Conservation (phyloP, 2,888 invertebrate species). For the Mimumesa dahlbomi region DNA sequence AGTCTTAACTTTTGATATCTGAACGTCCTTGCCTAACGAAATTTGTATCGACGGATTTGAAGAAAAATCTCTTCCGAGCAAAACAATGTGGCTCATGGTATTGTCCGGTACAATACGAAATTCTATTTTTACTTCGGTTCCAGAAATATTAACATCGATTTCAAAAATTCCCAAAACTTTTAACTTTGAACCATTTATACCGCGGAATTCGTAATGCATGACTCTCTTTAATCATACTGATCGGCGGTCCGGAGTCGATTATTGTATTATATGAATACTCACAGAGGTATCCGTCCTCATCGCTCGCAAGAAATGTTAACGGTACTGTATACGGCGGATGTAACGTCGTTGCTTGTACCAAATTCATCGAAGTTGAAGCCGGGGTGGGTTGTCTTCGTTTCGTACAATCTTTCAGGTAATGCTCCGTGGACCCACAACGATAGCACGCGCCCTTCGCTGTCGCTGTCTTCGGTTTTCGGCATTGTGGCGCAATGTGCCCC, state of each 20-base stretch:
- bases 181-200: conserved; percentile 7
- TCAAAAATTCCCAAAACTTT: background rate
- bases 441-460: background rate
- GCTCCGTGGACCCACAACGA: background rate
- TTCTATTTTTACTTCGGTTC: background rate
- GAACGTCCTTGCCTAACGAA: background rate
- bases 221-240: conserved; percentile 18
- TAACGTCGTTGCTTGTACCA: background rate
- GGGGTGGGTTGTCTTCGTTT: background rate
- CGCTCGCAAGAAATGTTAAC: background rate
- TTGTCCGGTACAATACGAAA: conserved; percentile 4
- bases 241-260: conserved; percentile 17
- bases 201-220: background rate
- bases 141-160: background rate
- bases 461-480: background rate
- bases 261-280: conserved; percentile 3
- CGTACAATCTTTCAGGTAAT: background rate
- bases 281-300: conserved; percentile 2
- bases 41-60: background rate
- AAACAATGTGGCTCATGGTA: background rate
- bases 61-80: conserved; percentile 14
- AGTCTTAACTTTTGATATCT: background rate
- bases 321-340: conserved; percentile 4
- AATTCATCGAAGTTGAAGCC: background rate
- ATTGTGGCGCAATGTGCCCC: background rate